Evolutionary conservation across 2,113 vertebrate species (phyloP).

Genomic region (Nymphicus hollandicus): DNA sequence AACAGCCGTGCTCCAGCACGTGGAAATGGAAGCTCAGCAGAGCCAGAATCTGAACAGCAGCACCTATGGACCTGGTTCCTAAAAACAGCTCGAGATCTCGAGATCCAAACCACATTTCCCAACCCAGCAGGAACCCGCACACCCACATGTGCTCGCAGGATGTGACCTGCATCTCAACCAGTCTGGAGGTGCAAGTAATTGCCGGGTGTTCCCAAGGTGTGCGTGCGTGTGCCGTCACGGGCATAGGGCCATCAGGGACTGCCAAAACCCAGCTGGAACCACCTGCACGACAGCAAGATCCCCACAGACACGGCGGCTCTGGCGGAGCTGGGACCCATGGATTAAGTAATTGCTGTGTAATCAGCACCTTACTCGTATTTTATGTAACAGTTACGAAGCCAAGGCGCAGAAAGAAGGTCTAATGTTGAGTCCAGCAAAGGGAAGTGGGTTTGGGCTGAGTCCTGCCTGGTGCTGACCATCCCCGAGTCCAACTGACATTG

Average conservation of each 20-base stretch:
- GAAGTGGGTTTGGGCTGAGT: neutral
- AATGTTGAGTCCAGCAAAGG: neutral
- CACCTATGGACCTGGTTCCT: neutral
- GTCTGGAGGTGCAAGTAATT: neutral
- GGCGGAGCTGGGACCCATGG: neutral
- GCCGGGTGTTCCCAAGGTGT: neutral
- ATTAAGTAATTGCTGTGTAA: neutral
- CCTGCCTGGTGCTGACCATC: neutral
- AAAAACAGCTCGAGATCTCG: neutral
- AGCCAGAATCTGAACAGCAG: neutral
- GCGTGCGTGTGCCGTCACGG: neutral
- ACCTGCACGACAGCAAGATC: neutral
- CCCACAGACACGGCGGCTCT: neutral
- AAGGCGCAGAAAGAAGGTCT: neutral
- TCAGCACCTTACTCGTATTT: neutral
- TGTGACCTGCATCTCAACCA: neutral
- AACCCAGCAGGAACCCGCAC: neutral
- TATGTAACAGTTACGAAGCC: neutral
- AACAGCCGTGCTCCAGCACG: rapidly evolving
- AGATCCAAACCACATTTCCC: neutral
- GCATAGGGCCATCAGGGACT: neutral
- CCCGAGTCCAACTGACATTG: rapidly evolving
- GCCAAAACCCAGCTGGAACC: neutral
- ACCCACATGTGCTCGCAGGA: neutral
- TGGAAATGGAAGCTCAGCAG: neutral